Base-by-base conservation (phyloP, 2,797 vertebrate species). In the Gymnocypris eckloni region DNA sequence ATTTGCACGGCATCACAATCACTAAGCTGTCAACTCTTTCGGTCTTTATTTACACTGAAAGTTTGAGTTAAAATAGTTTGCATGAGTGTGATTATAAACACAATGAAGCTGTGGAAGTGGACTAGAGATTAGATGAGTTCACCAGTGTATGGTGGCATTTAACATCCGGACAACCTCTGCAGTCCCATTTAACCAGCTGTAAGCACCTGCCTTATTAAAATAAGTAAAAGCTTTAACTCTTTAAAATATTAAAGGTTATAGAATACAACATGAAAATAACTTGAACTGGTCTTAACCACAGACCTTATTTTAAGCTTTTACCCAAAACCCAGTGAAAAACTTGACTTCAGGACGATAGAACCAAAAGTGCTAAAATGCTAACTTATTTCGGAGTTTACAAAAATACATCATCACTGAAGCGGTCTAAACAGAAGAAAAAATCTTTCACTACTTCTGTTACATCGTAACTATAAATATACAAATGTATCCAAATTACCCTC, bases 401-500 rank as follows among this genome's bases (percentile, higher is more conserved):
- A 54, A 54, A 37, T 54, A 37, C 18, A 1, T 54, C 50, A 22
- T 76, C 28, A 18, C 48, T 76, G 16, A 10, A 12, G 72, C 48
- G 10, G 9, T 33, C 45, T 52, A 20, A 20, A 54, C 48, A 37
- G 28, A 37, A 76, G 50, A 76, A 11, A 75, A 75, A 6, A 56
- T 15, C 11, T 22, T 12, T 72, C 6, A 5, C 28, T 37, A 54
- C 18, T 64, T 28, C 25, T 64, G 6, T 37, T 67, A 37, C 66
- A 37, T 39, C 16, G 7, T 28, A 33, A 78, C 15, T 69, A 25
- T 52, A 64, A 76, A 76, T 15, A 9, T 69, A 45, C 25, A 66
- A 25, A 41, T 56, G 3, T 20, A 69, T 79, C 20, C 4, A 78
- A 78, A 59, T 79, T 80, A 86, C 84, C 78, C 28, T 75, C 6